These are phyloP conservation scores for Aphyosemion australe DNA, from an alignment of 2,113 vertebrate species.

Conservation along the genomic window DNA sequence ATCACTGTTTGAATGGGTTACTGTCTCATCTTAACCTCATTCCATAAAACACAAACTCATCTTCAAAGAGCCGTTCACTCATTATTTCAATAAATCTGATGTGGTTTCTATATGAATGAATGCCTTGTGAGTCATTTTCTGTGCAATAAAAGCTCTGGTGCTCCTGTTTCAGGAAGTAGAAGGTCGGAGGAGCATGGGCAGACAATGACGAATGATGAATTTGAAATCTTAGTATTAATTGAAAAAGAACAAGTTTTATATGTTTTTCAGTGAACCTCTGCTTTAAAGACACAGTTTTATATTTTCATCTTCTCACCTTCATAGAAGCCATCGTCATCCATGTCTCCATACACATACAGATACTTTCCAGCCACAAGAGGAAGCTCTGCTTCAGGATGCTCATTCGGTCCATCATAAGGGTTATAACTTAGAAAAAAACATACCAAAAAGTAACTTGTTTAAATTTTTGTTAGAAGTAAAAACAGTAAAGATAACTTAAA, in stretches of 20 bases:
- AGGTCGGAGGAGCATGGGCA: no score
- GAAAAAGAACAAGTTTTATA: no score
- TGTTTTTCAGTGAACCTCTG: no score
- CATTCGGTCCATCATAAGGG: conserved; percentile 97
- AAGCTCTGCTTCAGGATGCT: conserved; percentile 96
- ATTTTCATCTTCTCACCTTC: conserved; percentile 82
- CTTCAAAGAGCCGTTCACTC: background rate
- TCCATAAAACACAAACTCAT: background rate
- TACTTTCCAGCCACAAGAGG: conserved; percentile 97
- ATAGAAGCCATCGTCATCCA: conserved; percentile 98
- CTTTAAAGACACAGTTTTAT: background rate
- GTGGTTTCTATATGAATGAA: no score
- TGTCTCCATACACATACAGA: conserved; percentile 95
- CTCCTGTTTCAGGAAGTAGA: no score
- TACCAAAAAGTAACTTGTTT: background rate
- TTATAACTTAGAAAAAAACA: conserved; percentile 85
- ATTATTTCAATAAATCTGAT: no score
- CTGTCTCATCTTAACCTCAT: background rate
- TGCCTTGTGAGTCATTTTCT: no score
- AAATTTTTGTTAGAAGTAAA: background rate
- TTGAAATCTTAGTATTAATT: no score
- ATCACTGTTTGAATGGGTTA: conserved; percentile 6
- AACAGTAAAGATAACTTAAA: background rate
- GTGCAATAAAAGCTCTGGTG: no score
- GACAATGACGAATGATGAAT: no score